Evolutionary conservation across 2,888 invertebrate genomes (phyloP).

Genomic region (Xestia xanthographa): DNA sequence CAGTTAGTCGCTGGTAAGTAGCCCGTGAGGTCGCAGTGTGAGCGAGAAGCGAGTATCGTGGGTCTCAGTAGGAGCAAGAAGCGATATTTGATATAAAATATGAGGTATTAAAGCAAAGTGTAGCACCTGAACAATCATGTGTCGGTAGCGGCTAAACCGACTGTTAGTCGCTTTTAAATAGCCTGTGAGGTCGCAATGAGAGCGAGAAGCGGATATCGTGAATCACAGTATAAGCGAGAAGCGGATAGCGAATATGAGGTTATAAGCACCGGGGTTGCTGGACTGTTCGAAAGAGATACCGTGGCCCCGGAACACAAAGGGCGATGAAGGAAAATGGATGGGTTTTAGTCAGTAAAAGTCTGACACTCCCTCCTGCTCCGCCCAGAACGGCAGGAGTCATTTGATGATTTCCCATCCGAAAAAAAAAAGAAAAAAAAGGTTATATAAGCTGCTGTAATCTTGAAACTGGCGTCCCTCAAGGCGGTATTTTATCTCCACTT

Average conservation of each 20-base stretch:
- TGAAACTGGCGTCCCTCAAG: too few species aligned
- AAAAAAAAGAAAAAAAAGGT: too few species aligned
- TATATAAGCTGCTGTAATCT: too few species aligned
- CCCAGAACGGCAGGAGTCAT: too few species aligned
- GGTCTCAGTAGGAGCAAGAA: not conserved
- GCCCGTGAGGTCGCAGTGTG: conserved; percentile 32
- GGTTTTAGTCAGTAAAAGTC: too few species aligned
- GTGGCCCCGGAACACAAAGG: too few species aligned
- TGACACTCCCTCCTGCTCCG: too few species aligned
- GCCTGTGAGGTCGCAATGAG: conserved; percentile 26
- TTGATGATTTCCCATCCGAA: too few species aligned
- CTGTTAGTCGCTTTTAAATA: conserved; percentile 79
- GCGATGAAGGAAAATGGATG: too few species aligned
- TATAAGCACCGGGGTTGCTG: too few species aligned
- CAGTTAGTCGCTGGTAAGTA: conserved; percentile 80
- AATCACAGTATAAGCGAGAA: not conserved
- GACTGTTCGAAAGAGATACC: too few species aligned
- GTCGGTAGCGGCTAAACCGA: conserved; percentile 74
- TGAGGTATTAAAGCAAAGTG: conserved; percentile 33
- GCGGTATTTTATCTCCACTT: too few species aligned
- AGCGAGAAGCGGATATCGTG: conserved; percentile 12
- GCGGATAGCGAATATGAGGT: not conserved
- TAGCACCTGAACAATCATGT: conserved; percentile 82
- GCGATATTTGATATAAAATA: not conserved
- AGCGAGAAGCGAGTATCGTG: not conserved